A percentile compares a stretch with the other conserved stretches of the same genome.
Evolutionary conservation across 2,888 invertebrate species (phyloP).

Genomic region (Spisula subtruncata): DNA sequence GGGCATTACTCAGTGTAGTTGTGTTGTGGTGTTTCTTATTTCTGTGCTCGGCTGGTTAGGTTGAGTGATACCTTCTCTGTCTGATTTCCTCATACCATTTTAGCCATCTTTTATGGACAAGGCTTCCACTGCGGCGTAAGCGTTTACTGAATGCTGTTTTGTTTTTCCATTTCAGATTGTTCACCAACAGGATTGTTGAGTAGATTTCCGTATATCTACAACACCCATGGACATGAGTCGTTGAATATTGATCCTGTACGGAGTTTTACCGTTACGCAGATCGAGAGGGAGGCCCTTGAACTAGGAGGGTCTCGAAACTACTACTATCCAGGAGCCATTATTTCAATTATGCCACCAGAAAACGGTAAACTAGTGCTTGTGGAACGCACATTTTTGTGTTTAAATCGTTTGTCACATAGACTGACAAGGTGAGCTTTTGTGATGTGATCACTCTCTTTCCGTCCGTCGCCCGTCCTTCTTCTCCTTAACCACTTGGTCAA

Average conservation of each 20-base stretch:
- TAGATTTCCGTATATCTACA: background rate
- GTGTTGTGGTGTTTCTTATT: too few relatives aligned
- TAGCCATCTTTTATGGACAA: too few relatives aligned
- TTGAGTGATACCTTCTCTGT: too few relatives aligned
- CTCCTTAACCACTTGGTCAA: too few relatives aligned
- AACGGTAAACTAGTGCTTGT: background rate
- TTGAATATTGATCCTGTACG: background rate
- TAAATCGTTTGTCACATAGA: too few relatives aligned
- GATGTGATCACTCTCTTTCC: too few relatives aligned
- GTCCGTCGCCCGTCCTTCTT: too few relatives aligned
- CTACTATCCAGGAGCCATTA: background rate
- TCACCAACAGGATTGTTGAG: background rate
- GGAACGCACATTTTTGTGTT: background rate
- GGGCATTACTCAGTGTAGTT: too few relatives aligned
- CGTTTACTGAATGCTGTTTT: background rate
- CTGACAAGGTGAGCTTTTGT: too few relatives aligned
- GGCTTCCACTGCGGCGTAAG: too few relatives aligned
- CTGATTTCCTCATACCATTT: too few relatives aligned
- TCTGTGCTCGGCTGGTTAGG: too few relatives aligned
- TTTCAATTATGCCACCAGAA: conserved; percentile 15
- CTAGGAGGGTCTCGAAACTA: background rate
- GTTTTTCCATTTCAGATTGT: background rate
- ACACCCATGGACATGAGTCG: background rate
- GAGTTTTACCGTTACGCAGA: conserved; percentile 22
- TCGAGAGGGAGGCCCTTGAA: conserved; percentile 37